These are phyloP conservation scores for Scarus forsteni DNA, from an alignment of 2,797 vertebrate genomes.

Conservation along the genomic window DNA sequence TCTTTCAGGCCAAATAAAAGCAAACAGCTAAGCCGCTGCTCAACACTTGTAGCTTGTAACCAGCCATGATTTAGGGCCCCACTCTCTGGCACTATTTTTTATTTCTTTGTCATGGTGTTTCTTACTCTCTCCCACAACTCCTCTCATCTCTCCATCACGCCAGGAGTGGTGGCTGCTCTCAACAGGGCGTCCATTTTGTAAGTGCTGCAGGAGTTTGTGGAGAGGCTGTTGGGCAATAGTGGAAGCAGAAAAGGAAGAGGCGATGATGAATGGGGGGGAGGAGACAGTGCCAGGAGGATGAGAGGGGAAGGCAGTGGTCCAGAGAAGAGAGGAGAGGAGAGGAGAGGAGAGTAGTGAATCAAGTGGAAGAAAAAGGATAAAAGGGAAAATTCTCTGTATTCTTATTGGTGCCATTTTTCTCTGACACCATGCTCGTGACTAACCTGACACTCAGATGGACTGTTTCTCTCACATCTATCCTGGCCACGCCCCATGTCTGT, in stretches of 20 bases:
- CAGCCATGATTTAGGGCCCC: conserved; percentile 33
- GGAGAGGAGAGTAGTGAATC: conserved; percentile 8
- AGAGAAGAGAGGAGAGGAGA: neutral
- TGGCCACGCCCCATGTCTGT: too few relatives aligned
- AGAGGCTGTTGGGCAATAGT: conserved; percentile 44
- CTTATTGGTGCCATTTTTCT: neutral
- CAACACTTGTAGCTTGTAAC: conserved; percentile 38
- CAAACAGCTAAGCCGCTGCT: conserved; percentile 40
- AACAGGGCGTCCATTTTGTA: conserved; percentile 68
- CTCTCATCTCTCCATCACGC: conserved; percentile 61
- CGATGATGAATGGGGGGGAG: conserved; percentile 31
- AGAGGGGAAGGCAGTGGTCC: conserved; percentile 11
- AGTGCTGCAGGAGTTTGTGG: conserved; percentile 62
- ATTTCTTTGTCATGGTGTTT: conserved; percentile 39
- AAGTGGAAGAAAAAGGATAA: conserved; percentile 8
- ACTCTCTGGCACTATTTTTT: conserved; percentile 33
- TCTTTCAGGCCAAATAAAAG: conserved; percentile 56
- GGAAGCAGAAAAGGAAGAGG: conserved; percentile 32
- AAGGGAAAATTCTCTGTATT: neutral
- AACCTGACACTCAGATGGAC: too few relatives aligned
- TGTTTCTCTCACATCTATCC: too few relatives aligned
- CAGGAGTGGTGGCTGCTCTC: conserved; percentile 64
- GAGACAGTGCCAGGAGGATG: neutral
- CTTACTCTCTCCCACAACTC: conserved; percentile 28
- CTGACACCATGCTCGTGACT: neutral